These are phyloP conservation scores for Tricholauxania praeusta DNA, from an alignment of 2,888 invertebrate species.

Conservation along the genomic window DNA sequence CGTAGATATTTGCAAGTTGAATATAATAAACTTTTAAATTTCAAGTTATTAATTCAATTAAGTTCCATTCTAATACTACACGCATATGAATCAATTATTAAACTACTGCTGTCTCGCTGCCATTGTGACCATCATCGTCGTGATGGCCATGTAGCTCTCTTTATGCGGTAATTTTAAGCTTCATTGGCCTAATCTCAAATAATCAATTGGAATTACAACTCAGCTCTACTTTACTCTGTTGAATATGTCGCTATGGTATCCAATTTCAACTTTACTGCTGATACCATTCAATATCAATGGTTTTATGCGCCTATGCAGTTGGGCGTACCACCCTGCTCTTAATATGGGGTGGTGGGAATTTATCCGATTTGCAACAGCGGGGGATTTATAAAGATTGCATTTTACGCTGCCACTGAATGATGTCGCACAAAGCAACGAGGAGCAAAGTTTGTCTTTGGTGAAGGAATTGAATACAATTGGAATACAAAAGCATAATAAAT, in stretches of 20 bases:
- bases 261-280: background rate
- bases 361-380: conserved; percentile 11
- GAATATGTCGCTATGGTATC: conserved; percentile 27
- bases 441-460: too few species aligned
- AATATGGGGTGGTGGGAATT: background rate
- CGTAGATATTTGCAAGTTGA: too few species aligned
- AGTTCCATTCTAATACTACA: background rate
- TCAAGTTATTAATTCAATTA: background rate
- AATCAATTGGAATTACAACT: conserved; percentile 37
- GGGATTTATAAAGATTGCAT: conserved; percentile 25
- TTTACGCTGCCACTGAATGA: background rate
- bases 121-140: background rate
- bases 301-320: background rate
- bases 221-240: background rate
- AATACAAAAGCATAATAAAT: conserved; percentile 19
- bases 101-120: background rate
- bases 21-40: too few species aligned
- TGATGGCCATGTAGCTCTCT: conserved; percentile 17
- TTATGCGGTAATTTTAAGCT: conserved; percentile 44
- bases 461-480: conserved; percentile 21
- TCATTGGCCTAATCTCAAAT: conserved; percentile 43
- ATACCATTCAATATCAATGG: conserved; percentile 11
- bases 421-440: too few species aligned
- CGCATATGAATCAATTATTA: conserved; percentile 22
- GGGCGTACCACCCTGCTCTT: too few species aligned